Base-by-base conservation (phyloP, 2,113 vertebrate species). In the Chaetops frenatus region DNA sequence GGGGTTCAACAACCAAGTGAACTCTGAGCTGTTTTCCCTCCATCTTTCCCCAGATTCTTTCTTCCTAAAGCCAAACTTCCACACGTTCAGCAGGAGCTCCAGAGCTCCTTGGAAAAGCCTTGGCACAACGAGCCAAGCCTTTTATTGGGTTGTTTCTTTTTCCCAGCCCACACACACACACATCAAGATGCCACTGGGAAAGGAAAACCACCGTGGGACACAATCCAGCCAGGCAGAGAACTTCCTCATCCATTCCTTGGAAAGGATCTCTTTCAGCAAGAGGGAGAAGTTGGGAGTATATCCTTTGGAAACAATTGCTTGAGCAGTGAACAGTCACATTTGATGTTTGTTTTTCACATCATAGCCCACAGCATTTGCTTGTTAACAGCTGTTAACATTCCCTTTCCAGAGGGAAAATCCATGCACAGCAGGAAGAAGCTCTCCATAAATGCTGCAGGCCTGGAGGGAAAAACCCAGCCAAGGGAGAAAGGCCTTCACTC, bases 311-410 rank as follows among this genome's bases (percentile, higher is more conserved):
- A 36, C 45, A 51, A 80, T 25, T n/a, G 66, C 44, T 80, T 73
- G 25, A 51, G 65, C 23, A 79, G 78, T 2, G 18, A 92, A 57
- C n/a, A 48, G 62, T 51, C 84, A 53, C 35, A 28, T 50, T 54
- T 78, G n/a, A 23, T n/a, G 58, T 88, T 91, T 78, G 77, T 38
- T 76, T 87, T 78, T 74, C 84, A 67, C 60, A 35, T 74, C 24
- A 28, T 15, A 84, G 70, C 90, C 81, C 74, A 23, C 33, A 81
- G 81, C 27, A 2, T 33, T 84, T 57, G 33, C 82, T 91, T 64
- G 78, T 86, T 94, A 83, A 91, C 93, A 87, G 57, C 92, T 94
- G 90, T 66, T 81, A 74, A 73, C 61, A 4, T 48, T 90, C 35
- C 81, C 48, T 67, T 81, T 71, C 70, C 15, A 27, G 47, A 65